Evolutionary conservation across 2,113 vertebrate species (phyloP), one percentile per base, ranked within the genome.

Genomic region (Seriola rivoliana): DNA sequence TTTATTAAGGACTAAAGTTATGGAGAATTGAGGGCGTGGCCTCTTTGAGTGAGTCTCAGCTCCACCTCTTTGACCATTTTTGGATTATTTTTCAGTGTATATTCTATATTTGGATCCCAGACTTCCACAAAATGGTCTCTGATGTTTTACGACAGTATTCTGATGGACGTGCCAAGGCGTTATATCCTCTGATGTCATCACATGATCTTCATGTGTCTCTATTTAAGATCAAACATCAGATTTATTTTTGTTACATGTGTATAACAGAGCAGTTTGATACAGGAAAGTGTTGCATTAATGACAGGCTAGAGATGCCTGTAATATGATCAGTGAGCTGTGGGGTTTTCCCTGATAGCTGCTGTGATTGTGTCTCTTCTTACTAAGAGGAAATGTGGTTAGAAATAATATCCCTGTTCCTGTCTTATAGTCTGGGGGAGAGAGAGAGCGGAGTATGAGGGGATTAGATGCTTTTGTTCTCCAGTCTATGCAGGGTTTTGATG

Each of bases 341-440:
- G 48, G 3, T 1, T 57, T 60, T 23, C 46, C 68, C 38, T 60
- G 32, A 44, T 50, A 58, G 19, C 46, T 44, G 50, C 70, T 60
- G 40, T 36, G 23, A 55, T 32, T 48, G 42, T n/a, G 17, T 42
- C 17, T 60, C 25, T 1, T 14, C 72, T 55, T 9, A 21, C 46
- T 55, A 55, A 73, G 38, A 48, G 72, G 57, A 58, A 68, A 50
- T 57, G 63, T 62, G 75, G 64, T 75, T 50, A 59, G 64, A 63
- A 66, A 23, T 14, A 42, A 57, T 42, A 17, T 23, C 21, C 57
- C 8, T 11, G 8, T 69, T 78, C 40, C 38, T 74, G 68, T 68
- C 48, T 62, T 57, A 23, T 32, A 73, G 55, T 36, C 48, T 66
- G 11, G 29, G 58, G 29, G 67, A 62, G 77, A 23, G 54, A 54